Percentiles rank a stretch among this genome's conserved stretches.
These are phyloP conservation scores for Pagrus major DNA, from an alignment of 2,113 vertebrate genomes.

Conservation along the genomic window DNA sequence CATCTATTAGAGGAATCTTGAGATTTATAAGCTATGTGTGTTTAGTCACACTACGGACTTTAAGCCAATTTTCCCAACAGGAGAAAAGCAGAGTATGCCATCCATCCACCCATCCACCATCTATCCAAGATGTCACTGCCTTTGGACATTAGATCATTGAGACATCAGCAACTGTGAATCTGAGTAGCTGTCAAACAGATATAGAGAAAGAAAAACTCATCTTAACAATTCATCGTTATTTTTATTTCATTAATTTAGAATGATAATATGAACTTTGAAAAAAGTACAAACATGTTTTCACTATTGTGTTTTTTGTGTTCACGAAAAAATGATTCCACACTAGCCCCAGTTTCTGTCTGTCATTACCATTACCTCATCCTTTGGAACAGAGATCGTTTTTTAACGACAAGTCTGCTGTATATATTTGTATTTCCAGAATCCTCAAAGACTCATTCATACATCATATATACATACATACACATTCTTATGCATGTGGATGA, in stretches of 20 bases:
- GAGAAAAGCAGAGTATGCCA: background rate
- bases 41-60: slow-evolving; percentile 3
- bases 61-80: background rate
- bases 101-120: background rate
- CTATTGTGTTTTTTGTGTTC: background rate
- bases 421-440: too few relatives aligned
- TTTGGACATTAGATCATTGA: background rate
- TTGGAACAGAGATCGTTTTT: too few relatives aligned
- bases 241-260: background rate
- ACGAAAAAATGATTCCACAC: background rate
- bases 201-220: background rate
- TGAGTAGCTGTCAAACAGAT: background rate
- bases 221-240: background rate
- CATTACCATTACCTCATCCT: too few relatives aligned
- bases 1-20: slow-evolving; percentile 9
- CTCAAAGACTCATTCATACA: too few relatives aligned
- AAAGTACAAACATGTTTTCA: background rate
- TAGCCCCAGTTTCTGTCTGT: background rate
- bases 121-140: background rate
- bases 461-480: too few relatives aligned
- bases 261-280: background rate
- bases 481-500: too few relatives aligned
- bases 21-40: slow-evolving; percentile 18
- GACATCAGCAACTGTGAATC: background rate
- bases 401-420: too few relatives aligned